Evolutionary conservation across 2,888 invertebrate species (phyloP).

Genomic region (Mimachlamys varia): DNA sequence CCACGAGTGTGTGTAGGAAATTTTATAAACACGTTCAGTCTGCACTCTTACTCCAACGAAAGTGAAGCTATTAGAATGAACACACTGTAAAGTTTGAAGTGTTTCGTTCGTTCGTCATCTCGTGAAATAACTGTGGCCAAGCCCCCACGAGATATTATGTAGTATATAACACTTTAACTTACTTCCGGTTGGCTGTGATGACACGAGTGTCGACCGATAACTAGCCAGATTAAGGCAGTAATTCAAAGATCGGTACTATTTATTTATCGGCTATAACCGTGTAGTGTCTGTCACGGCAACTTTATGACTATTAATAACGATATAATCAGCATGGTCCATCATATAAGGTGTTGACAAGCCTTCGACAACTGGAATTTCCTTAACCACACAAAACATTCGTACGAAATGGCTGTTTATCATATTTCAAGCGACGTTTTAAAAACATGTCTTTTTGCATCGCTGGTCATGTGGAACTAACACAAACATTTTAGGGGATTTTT

Average conservation of each 20-base stretch:
- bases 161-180: conserved; percentile 26
- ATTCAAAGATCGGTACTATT: not conserved
- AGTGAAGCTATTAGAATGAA: not conserved
- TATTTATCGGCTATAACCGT: not conserved
- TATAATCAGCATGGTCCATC: not conserved
- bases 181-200: conserved; percentile 8
- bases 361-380: not conserved
- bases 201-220: not conserved
- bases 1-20: not conserved
- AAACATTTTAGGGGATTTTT: not conserved
- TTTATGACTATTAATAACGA: conserved; percentile 14
- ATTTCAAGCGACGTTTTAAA: not conserved
- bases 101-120: not conserved
- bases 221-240: conserved; percentile 1
- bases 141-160: not conserved
- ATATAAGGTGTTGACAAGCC: not conserved
- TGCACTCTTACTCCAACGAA: not conserved
- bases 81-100: not conserved
- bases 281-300: not conserved
- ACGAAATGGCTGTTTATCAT: not conserved
- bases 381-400: too few species aligned
- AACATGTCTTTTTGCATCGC: not conserved
- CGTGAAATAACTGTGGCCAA: conserved; percentile 8
- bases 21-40: not conserved
- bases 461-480: not conserved